phyloP scores from a whole-genome alignment of 1,140 invertebrate genomes.

The Cydia amplana region DNA sequence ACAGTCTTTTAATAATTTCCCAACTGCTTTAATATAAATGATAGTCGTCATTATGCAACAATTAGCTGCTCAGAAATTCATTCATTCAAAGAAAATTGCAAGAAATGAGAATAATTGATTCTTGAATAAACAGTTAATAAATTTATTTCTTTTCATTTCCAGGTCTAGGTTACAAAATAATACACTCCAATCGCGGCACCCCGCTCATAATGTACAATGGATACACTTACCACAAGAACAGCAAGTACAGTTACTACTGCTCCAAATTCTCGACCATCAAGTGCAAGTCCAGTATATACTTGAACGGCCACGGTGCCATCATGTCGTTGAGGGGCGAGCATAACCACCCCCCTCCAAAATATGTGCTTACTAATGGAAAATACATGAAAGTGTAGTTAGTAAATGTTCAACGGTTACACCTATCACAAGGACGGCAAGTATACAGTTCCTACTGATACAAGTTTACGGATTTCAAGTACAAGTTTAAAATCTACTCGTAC shows the following conservation, averaged over 20 bases:
- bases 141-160: not conserved
- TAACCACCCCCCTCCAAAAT: not conserved
- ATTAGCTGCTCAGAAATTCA: too few species aligned
- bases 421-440: conserved; percentile 10
- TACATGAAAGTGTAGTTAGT: not conserved
- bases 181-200: conserved; percentile 11
- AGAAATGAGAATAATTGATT: not conserved
- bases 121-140: not conserved
- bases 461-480: not conserved
- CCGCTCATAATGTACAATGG: conserved; percentile 6
- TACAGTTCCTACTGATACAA: conserved; percentile 16
- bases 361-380: not conserved
- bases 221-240: conserved; percentile 20
- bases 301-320: not conserved
- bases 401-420: not conserved
- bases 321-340: not conserved
- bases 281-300: not conserved
- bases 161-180: conserved; percentile 18
- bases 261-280: conserved; percentile 14
- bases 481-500: too few species aligned
- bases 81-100: too few species aligned
- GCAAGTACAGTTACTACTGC: conserved; percentile 23
- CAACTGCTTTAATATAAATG: too few species aligned
- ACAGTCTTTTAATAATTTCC: too few species aligned
- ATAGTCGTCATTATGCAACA: too few species aligned